Conservation (phyloP, 2,113 vertebrate genomes). For the Xyliphius kryptos region DNA sequence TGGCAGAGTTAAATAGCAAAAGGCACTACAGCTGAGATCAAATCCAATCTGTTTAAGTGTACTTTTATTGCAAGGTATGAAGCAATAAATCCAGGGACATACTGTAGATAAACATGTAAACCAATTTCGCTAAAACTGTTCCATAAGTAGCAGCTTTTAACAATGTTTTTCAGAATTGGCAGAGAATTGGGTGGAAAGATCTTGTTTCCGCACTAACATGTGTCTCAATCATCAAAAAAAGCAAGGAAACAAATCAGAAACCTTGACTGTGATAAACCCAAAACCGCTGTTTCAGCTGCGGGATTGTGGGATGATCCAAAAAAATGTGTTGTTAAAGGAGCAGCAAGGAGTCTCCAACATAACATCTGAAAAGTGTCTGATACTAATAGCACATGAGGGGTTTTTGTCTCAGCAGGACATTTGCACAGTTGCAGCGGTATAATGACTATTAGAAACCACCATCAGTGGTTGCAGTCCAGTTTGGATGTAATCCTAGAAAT, state of each 20-base stretch:
- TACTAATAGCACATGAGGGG: background rate
- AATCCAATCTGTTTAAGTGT: background rate
- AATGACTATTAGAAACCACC: background rate
- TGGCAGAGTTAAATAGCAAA: background rate
- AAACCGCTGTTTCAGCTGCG: background rate
- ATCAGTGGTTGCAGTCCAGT: background rate
- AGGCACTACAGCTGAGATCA: background rate
- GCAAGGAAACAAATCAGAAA: background rate
- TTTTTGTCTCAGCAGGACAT: background rate
- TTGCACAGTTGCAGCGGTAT: background rate
- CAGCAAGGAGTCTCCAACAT: background rate
- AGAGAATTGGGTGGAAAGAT: background rate
- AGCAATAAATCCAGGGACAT: background rate
- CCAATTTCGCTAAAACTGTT: background rate
- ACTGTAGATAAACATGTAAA: background rate
- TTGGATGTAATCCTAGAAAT: background rate
- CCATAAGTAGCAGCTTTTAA: background rate
- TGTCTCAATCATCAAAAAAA: background rate
- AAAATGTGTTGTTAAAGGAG: background rate
- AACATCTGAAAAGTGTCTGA: background rate
- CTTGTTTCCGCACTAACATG: background rate
- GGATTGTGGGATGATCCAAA: background rate
- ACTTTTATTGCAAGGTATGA: background rate
- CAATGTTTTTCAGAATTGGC: background rate
- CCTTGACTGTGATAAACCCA: background rate